phyloP scores from a whole-genome alignment of 2,113 vertebrate species.

The Grammomys surdaster region DNA sequence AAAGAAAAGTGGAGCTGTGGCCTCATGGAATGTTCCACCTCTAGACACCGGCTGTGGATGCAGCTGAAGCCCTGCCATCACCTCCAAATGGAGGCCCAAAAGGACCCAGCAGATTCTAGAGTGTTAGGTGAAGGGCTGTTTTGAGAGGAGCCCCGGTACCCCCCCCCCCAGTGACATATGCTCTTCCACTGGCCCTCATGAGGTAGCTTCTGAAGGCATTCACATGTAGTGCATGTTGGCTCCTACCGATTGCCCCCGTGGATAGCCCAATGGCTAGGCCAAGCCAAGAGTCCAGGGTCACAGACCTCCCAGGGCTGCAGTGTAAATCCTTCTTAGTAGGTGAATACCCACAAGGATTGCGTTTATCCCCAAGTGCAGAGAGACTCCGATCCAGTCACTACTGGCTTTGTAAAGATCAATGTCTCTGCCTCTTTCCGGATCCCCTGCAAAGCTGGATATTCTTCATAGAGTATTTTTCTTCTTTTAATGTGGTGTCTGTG shows the following conservation, averaged over 20 bases:
- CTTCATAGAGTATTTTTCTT: neutral
- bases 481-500: neutral
- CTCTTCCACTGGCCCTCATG: rapidly evolving
- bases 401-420: neutral
- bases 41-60: rapidly evolving
- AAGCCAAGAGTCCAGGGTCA: neutral
- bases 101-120: neutral
- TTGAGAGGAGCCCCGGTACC: neutral
- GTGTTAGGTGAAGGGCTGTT: rapidly evolving
- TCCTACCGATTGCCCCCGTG: neutral
- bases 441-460: neutral
- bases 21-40: neutral
- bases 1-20: constrained; percentile 36
- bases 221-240: neutral
- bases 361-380: neutral
- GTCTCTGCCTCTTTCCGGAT: neutral
- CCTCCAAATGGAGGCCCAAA: neutral
- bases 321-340: rapidly evolving
- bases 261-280: no score
- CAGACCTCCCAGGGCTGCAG: neutral
- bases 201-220: neutral
- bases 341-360: neutral
- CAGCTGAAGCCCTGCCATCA: rapidly evolving
- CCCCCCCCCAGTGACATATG: rapidly evolving
- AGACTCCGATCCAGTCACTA: neutral